Percentiles rank a stretch among this genome's conserved stretches.
phyloP scores from a whole-genome alignment of 2,888 invertebrate species.

The Callyntrura guangdongensis region DNA sequence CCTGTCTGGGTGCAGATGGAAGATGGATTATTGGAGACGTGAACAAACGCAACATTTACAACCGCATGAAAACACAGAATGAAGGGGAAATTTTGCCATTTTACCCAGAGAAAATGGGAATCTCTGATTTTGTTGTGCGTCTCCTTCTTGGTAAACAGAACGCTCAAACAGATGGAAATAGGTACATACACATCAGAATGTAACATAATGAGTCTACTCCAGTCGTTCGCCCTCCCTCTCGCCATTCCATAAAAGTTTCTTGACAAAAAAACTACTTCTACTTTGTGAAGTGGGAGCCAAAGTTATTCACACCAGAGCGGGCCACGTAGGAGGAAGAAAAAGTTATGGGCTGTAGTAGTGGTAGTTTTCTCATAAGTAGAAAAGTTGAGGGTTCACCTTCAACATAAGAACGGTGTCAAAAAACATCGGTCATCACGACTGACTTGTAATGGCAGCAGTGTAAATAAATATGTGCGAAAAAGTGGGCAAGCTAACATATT shows the following conservation, averaged over 20 bases:
- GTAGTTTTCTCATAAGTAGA: conserved; percentile 63
- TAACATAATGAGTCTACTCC: background rate
- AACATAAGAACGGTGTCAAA: conserved; percentile 47
- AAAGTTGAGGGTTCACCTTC: conserved; percentile 69
- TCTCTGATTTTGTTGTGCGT: background rate
- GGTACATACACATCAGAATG: background rate
- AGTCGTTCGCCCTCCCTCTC: background rate
- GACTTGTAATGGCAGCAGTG: conserved; percentile 21
- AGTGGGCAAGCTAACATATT: conserved; percentile 40
- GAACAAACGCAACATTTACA: too few relatives aligned
- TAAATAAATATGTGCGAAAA: conserved; percentile 53
- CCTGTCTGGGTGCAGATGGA: too few relatives aligned
- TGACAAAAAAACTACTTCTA: conserved; percentile 17
- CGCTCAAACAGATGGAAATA: background rate
- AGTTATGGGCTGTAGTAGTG: conserved; percentile 23
- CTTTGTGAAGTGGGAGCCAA: conserved; percentile 42
- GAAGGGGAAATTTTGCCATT: background rate
- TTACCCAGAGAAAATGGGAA: background rate
- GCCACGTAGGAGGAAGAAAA: background rate
- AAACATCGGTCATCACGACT: conserved; percentile 65
- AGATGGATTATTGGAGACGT: too few relatives aligned
- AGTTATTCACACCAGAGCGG: conserved; percentile 21
- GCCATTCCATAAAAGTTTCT: conserved; percentile 23
- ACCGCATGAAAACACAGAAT: background rate
- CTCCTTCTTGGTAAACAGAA: background rate